Evolutionary conservation across 2,113 vertebrate species (phyloP), one percentile per base, ranked within the genome.

Genomic region (Larimichthys crocea): DNA sequence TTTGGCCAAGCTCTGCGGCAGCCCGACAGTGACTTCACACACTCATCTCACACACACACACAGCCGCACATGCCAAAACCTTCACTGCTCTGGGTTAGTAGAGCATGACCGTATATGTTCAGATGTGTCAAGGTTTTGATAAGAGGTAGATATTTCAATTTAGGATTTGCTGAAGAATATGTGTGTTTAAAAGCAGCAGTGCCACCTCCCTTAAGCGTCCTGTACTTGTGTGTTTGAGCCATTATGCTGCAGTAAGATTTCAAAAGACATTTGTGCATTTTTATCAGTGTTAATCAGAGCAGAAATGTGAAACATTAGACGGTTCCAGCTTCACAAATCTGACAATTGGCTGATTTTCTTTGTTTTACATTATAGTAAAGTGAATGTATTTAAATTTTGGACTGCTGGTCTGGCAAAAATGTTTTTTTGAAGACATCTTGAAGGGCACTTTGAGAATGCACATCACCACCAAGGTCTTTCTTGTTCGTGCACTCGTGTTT

Each of bases 1-100:
- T 90, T 91, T 86, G 72, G 73, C 87, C 84, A 89, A 80, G 88
- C 82, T 82, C 90, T 90, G 91, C 88, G 44, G 90, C 83, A 82
- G 76, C 84, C 84, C 79, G 24, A 74, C 83, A 85, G 82, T 89
- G 85, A 89, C 86, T 82, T 61, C 75, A 56, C 84, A 82, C 84
- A 86, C 80, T 66, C 40, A 59, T 70, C 67, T 59, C 62, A 62
- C 76, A 71, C 66, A 82, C 68, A 29, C 29, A 29, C 29, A 29
- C 29, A 29, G 55, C 72, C 74, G 55, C 7, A 3, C 84, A 67
- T 80, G 74, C 76, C 83, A 83, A 69, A 76, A 52, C 42, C 74
- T 71, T 71, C 56, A 60, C 20, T 74, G 75, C 80, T 88, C 59
- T 66, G 75, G 62, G 55, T 64, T 55, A 73, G 10, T 60, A 61